A percentile compares a stretch with the other conserved stretches of the same genome.
phyloP scores from a whole-genome alignment of 2,797 vertebrate species.

The Takifugu rubripes region DNA sequence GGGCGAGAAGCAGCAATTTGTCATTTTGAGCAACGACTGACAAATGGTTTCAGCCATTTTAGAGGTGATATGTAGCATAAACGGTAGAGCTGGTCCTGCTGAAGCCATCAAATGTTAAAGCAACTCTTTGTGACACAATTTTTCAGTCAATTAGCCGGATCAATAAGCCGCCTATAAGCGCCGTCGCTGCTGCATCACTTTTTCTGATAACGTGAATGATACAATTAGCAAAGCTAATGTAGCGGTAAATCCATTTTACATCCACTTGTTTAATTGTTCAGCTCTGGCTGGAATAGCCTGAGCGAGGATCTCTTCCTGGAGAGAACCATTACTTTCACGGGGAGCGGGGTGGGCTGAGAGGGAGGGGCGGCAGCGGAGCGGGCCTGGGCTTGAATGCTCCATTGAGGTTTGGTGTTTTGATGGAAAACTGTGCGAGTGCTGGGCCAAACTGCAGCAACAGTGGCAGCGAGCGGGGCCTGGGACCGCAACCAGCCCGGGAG shows the following conservation, averaged over 20 bases:
- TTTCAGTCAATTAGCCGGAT: neutral
- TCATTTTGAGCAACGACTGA: too few species aligned
- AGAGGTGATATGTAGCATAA: too few species aligned
- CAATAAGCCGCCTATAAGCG: neutral
- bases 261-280: slow-evolving; percentile 21
- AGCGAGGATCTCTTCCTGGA: slow-evolving; percentile 44
- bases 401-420: slow-evolving; percentile 79
- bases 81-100: too few species aligned
- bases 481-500: slow-evolving; percentile 42
- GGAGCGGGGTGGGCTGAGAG: slow-evolving; percentile 53
- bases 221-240: slow-evolving; percentile 2
- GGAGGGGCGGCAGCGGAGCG: slow-evolving; percentile 53
- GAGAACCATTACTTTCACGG: slow-evolving; percentile 34
- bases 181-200: slow-evolving; percentile 3
- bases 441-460: slow-evolving; percentile 64
- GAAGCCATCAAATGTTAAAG: too few species aligned
- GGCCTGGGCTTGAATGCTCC: slow-evolving; percentile 71
- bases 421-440: slow-evolving; percentile 74
- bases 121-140: too few species aligned
- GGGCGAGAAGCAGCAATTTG: too few species aligned
- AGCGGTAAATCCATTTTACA: slow-evolving; percentile 18
- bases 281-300: slow-evolving; percentile 26
- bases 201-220: neutral
- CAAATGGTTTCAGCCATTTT: too few species aligned
- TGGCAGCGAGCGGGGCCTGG: slow-evolving; percentile 50